These are phyloP conservation scores for Malurus elegans DNA, from an alignment of 2,113 vertebrate species.

Conservation along the genomic window DNA sequence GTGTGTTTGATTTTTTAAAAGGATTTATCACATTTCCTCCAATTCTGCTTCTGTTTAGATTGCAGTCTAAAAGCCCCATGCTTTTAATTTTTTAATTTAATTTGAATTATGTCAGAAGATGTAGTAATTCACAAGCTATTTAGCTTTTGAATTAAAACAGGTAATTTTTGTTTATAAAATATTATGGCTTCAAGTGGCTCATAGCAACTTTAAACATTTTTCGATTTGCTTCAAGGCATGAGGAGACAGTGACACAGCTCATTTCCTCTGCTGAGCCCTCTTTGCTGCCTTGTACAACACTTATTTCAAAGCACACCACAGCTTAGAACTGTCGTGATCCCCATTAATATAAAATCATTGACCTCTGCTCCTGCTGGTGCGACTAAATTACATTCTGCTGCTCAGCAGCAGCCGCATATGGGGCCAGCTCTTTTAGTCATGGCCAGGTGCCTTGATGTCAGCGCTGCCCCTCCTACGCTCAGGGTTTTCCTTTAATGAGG, in stretches of 20 bases:
- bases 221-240: conserved; percentile 73
- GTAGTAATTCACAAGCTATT: conserved; percentile 2
- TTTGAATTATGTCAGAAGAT: background rate
- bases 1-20: background rate
- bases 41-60: background rate
- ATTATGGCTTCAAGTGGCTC: conserved; percentile 42
- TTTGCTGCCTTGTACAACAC: conserved; percentile 79
- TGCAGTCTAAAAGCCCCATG: background rate
- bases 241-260: conserved; percentile 77
- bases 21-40: background rate
- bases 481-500: conserved; percentile 78
- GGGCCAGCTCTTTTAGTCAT: conserved; percentile 76
- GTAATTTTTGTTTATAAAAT: conserved; percentile 72
- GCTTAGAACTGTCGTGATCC: conserved; percentile 83
- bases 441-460: conserved; percentile 80
- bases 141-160: conserved; percentile 52
- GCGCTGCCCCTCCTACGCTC: conserved; percentile 68
- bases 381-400: conserved; percentile 84
- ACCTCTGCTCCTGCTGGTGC: conserved; percentile 81
- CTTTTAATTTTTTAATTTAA: background rate
- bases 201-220: conserved; percentile 56
- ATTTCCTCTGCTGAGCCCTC: conserved; percentile 78
- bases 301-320: conserved; percentile 82
- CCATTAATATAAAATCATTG: conserved; percentile 88
- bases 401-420: conserved; percentile 79